Conservation (phyloP, 1,140 invertebrate genomes). For the Diachasmimorpha longicaudata region DNA sequence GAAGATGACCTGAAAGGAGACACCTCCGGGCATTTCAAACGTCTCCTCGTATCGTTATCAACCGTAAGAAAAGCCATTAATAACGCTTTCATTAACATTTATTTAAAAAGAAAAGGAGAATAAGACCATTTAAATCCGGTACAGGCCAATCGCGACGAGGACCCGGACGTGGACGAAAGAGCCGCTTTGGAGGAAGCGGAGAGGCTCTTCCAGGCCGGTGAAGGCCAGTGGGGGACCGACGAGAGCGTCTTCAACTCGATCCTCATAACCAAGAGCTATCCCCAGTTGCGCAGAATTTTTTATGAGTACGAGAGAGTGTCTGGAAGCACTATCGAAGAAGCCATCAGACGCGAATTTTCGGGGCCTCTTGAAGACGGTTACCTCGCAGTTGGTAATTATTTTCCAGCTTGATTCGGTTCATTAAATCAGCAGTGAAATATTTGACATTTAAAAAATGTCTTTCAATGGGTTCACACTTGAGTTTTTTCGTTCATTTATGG, state of each 20-base stretch:
- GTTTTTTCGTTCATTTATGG: too few species aligned
- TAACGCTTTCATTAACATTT: neutral
- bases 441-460: too few species aligned
- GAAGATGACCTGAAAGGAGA: conserved; percentile 84
- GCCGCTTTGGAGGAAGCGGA: conserved; percentile 76
- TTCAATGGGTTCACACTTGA: too few species aligned
- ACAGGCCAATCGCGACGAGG: conserved; percentile 62
- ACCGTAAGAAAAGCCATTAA: conserved; percentile 61
- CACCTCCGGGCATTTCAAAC: conserved; percentile 87
- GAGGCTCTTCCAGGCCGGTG: conserved; percentile 73
- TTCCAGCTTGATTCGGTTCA: neutral
- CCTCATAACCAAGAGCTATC: conserved; percentile 78
- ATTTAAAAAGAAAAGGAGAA: neutral
- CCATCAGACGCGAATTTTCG: conserved; percentile 87
- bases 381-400: conserved; percentile 78
- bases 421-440: too few species aligned
- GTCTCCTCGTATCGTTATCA: conserved; percentile 77
- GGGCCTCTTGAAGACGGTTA: conserved; percentile 85
- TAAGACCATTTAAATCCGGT: neutral
- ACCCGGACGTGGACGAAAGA: conserved; percentile 68
- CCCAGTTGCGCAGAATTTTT: conserved; percentile 83
- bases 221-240: conserved; percentile 85
- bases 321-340: conserved; percentile 83
- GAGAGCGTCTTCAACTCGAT: conserved; percentile 87
- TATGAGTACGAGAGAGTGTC: conserved; percentile 77